phyloP scores from a whole-genome alignment of 2,113 vertebrate species.

The Nycticryphes semicollaris region DNA sequence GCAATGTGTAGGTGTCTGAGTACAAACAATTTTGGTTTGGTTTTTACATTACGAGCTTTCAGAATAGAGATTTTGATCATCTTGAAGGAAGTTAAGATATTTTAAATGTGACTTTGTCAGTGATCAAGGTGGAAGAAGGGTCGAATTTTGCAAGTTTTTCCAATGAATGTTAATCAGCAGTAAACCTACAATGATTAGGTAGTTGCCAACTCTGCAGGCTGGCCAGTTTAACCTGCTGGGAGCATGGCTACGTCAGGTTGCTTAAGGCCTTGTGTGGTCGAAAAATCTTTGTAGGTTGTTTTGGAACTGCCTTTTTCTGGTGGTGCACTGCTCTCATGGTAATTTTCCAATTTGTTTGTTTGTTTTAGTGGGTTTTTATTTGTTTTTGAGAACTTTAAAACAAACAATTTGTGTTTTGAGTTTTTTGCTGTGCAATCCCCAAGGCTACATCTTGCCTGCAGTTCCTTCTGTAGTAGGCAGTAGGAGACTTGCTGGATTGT shows the following conservation, averaged over 20 bases:
- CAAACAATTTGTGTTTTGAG: neutral
- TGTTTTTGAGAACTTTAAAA: neutral
- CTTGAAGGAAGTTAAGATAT: neutral
- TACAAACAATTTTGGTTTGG: too few species aligned
- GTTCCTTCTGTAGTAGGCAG: neutral
- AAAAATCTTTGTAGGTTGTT: neutral
- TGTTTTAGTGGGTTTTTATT: too few species aligned
- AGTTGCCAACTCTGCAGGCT: neutral
- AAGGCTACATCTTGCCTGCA: neutral
- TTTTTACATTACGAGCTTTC: neutral
- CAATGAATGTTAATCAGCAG: neutral
- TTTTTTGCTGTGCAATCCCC: rapidly evolving
- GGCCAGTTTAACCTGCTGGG: neutral
- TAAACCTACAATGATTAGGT: neutral
- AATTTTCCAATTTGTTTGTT: neutral
- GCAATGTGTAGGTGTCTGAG: rapidly evolving
- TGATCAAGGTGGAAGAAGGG: neutral
- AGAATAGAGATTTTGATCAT: neutral
- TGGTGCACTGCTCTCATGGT: neutral
- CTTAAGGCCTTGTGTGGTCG: neutral
- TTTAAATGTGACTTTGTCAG: neutral
- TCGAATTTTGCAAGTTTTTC: neutral
- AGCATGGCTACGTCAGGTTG: rapidly evolving
- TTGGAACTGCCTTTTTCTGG: neutral
- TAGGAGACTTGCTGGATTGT: neutral